Conservation (phyloP, 2,888 invertebrate genomes). For the Hetaerina titia region DNA sequence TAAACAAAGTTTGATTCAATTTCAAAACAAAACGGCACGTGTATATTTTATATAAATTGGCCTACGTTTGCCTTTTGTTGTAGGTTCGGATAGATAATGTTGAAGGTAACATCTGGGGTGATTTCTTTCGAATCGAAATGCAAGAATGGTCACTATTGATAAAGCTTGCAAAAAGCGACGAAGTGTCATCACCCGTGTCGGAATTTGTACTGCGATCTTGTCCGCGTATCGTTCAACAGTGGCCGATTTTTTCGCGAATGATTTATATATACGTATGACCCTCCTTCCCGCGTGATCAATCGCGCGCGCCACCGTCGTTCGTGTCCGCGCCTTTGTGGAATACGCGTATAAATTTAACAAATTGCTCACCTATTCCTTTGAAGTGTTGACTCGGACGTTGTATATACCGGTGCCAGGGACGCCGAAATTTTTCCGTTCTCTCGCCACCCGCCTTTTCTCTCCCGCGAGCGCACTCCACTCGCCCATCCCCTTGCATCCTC, state of each 20-base stretch:
- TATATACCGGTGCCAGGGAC: not conserved
- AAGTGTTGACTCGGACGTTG: not conserved
- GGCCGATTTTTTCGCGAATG: not conserved
- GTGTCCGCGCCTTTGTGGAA: not conserved
- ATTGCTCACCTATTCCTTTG: not conserved
- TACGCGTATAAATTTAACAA: not conserved
- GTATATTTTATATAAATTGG: too few species aligned
- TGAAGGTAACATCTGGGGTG: too few species aligned
- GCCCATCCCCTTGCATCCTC: not conserved
- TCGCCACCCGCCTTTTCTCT: not conserved
- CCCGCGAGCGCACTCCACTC: not conserved
- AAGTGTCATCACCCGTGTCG: too few species aligned
- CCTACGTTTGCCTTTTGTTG: too few species aligned
- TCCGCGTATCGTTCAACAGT: too few species aligned
- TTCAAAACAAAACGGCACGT: too few species aligned
- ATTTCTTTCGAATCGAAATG: too few species aligned
- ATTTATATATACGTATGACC: not conserved
- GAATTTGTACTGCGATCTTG: too few species aligned
- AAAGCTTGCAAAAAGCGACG: too few species aligned
- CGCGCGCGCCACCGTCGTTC: not conserved
- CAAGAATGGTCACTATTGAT: too few species aligned
- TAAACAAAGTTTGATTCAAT: too few species aligned
- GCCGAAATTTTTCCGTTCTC: not conserved
- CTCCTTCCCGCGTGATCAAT: not conserved
- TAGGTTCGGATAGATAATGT: too few species aligned